Percentiles rank a stretch among this genome's conserved stretches.
Conservation (phyloP, 2,888 invertebrate species). For the Chromoteleia sp. region DNA sequence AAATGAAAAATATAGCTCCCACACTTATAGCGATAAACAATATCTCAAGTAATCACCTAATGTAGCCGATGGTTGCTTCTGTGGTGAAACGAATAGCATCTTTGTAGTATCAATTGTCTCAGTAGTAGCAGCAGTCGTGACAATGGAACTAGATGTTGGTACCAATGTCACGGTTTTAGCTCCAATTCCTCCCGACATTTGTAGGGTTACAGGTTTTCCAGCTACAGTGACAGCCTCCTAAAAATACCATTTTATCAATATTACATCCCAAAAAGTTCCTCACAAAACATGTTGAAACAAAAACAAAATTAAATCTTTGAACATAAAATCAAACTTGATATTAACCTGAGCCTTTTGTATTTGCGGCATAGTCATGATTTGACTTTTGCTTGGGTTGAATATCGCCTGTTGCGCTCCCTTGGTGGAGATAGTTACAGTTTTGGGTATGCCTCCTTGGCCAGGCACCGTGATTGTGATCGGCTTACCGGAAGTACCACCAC, state of each 20-base stretch:
- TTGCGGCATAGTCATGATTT: constrained; percentile 82
- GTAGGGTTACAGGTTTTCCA: constrained; percentile 90
- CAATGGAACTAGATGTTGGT: constrained; percentile 83
- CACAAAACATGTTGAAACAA: neutral
- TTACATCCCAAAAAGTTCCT: neutral
- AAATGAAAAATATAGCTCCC: no score
- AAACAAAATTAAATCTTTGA: neutral
- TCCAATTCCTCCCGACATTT: constrained; percentile 87
- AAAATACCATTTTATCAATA: constrained; percentile 3
- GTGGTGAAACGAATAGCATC: constrained; percentile 83
- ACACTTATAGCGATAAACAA: no score
- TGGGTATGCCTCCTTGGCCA: constrained; percentile 85
- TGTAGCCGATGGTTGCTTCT: constrained; percentile 86
- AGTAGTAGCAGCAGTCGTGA: constrained; percentile 78
- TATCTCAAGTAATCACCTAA: no score
- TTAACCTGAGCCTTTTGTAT: constrained; percentile 80
- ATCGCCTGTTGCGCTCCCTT: constrained; percentile 84
- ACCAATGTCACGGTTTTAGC: constrained; percentile 89
- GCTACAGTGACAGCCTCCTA: constrained; percentile 88
- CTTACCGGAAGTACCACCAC: constrained; percentile 87
- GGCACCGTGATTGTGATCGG: constrained; percentile 90
- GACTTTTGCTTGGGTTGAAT: constrained; percentile 81
- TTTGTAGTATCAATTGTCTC: constrained; percentile 81
- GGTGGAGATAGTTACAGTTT: constrained; percentile 87
- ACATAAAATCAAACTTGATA: neutral